A percentile compares a stretch with the other conserved stretches of the same genome.
These are phyloP conservation scores for Cremastinae sp. DNA, from an alignment of 2,888 invertebrate genomes.

Conservation along the genomic window DNA sequence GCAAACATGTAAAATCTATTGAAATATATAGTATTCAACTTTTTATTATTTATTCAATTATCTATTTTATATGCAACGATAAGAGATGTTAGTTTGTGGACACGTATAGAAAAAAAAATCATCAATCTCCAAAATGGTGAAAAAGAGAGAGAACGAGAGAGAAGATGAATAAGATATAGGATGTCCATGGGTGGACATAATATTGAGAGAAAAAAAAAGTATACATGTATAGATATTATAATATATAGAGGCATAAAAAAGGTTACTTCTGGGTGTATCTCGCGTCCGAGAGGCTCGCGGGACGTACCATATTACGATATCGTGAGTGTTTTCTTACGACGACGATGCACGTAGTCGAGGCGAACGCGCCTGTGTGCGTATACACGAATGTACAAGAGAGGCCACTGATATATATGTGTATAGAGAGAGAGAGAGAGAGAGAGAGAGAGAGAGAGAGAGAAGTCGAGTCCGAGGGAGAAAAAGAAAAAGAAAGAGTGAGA, in stretches of 20 bases:
- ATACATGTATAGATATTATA: constrained; percentile 30
- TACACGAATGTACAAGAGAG: constrained; percentile 26
- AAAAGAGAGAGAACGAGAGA: too few species aligned
- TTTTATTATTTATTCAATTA: too few species aligned
- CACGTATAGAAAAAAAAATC: too few species aligned
- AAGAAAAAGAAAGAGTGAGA: constrained; percentile 38
- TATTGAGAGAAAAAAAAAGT: constrained; percentile 16
- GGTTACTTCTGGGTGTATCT: constrained; percentile 36
- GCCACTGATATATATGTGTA: constrained; percentile 32
- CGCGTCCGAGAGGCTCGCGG: constrained; percentile 39
- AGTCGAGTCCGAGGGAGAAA: constrained; percentile 12
- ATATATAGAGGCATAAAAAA: constrained; percentile 7
- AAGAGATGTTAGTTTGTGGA: too few species aligned
- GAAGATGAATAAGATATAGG: too few species aligned
- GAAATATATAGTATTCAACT: too few species aligned
- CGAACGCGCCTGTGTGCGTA: neutral
- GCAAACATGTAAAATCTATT: too few species aligned
- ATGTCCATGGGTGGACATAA: too few species aligned
- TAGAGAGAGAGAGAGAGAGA: constrained; percentile 25
- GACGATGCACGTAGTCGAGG: constrained; percentile 15
- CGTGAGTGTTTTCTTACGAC: constrained; percentile 49
- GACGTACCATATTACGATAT: constrained; percentile 33
- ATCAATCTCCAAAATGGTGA: too few species aligned
- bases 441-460: constrained; percentile 34
- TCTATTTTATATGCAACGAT: too few species aligned